These are phyloP conservation scores for Ypsolopha sequella DNA, from an alignment of 2,888 invertebrate genomes.

Conservation along the genomic window DNA sequence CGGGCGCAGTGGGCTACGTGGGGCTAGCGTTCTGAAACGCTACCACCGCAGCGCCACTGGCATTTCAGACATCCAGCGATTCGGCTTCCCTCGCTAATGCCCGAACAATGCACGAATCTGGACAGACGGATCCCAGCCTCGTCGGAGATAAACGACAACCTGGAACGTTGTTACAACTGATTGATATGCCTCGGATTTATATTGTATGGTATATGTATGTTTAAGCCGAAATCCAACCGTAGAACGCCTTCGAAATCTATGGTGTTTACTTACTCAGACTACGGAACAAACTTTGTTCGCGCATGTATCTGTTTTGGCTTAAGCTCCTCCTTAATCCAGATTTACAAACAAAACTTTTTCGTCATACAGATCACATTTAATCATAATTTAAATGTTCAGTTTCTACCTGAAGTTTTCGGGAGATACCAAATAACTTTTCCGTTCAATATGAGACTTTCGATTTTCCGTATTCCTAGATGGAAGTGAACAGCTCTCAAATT, in stretches of 20 bases:
- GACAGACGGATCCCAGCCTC: conserved; percentile 59
- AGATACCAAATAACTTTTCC: neutral
- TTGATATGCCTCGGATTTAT: conserved; percentile 64
- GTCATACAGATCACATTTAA: neutral
- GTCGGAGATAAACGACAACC: conserved; percentile 67
- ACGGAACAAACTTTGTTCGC: neutral
- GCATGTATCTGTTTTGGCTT: neutral
- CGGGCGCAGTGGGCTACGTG: neutral
- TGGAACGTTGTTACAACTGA: conserved; percentile 65
- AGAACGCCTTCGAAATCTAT: neutral
- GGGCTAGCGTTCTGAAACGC: neutral
- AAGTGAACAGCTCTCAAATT: conserved; percentile 8
- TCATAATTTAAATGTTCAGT: neutral
- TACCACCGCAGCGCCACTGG: conserved; percentile 46
- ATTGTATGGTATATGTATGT: conserved; percentile 41
- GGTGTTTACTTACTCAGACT: conserved; percentile 1
- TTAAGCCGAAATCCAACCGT: conserved; percentile 43
- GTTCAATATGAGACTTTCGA: conserved; percentile 4
- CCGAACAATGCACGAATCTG: conserved; percentile 67
- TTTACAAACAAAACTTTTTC: neutral
- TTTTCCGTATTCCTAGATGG: conserved; percentile 7
- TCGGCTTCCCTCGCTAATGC: conserved; percentile 56
- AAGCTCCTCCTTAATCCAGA: neutral
- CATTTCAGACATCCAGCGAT: conserved; percentile 63
- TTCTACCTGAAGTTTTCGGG: neutral